Evolutionary conservation across 2,113 vertebrate genomes (phyloP).

Genomic region (Emberiza fucata): DNA sequence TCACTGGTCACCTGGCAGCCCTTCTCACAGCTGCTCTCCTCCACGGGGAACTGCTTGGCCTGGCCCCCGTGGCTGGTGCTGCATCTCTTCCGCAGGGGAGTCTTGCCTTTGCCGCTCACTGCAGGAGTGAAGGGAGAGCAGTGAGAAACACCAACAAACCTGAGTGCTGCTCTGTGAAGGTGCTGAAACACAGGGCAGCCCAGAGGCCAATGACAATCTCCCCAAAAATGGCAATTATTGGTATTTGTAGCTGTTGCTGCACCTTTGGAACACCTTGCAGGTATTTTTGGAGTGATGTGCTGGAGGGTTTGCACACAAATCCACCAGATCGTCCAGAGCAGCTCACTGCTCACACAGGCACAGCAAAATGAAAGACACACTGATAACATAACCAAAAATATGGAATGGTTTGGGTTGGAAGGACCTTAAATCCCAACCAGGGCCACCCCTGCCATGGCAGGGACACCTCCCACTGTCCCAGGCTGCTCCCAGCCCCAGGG

Average conservation of each 20-base stretch:
- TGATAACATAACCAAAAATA: neutral
- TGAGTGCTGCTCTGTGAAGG: neutral
- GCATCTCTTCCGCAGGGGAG: conserved; percentile 87
- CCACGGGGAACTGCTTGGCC: conserved; percentile 68
- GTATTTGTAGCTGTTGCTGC: neutral
- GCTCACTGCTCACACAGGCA: neutral
- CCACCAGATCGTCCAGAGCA: neutral
- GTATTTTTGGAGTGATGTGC: neutral
- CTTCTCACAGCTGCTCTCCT: conserved; percentile 91
- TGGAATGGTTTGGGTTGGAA: neutral
- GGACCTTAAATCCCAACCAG: fast-evolving
- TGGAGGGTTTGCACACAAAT: neutral
- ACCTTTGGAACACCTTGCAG: neutral
- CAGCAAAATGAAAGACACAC: neutral
- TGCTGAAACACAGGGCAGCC: neutral
- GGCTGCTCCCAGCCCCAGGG: neutral
- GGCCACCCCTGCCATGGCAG: neutral
- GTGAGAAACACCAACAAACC: neutral
- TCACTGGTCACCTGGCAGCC: conserved; percentile 98
- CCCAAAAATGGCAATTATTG: neutral
- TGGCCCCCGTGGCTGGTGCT: conserved; percentile 65
- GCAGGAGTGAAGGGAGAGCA: conserved; percentile 33
- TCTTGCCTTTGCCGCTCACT: conserved; percentile 94
- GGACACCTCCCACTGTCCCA: neutral
- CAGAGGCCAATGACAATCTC: neutral